These are phyloP conservation scores for Micromesistius poutassou DNA, from an alignment of 2,797 vertebrate genomes.

Conservation along the genomic window DNA sequence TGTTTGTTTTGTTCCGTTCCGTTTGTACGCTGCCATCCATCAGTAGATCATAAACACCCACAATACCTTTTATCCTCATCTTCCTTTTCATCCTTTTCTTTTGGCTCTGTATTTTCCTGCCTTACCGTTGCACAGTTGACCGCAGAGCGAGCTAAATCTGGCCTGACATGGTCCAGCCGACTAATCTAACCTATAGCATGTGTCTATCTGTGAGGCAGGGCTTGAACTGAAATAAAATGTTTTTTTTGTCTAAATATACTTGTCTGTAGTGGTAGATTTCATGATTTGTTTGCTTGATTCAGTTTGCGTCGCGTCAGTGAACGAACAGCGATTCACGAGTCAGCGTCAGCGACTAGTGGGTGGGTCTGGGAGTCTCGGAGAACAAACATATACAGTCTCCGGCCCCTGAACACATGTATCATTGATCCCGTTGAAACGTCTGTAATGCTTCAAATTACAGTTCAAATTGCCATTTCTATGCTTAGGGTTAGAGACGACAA, in stretches of 20 bases:
- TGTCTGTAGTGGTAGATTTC: too few relatives aligned
- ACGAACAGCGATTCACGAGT: too few relatives aligned
- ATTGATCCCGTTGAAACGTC: background rate
- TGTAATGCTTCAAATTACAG: background rate
- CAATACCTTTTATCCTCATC: conserved; percentile 34
- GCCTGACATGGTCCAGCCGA: background rate
- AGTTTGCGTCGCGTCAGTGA: too few relatives aligned
- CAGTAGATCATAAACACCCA: conserved; percentile 35
- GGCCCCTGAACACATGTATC: background rate
- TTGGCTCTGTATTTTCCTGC: conserved; percentile 4
- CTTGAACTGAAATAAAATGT: conserved; percentile 8
- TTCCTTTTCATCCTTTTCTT: background rate
- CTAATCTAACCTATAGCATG: background rate
- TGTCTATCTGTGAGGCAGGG: conserved; percentile 2
- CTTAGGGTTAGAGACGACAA: background rate
- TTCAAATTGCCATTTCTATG: background rate
- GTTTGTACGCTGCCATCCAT: conserved; percentile 31
- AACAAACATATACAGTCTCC: too few relatives aligned
- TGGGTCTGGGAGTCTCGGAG: too few relatives aligned
- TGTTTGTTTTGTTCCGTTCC: conserved; percentile 14
- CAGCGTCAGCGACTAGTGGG: too few relatives aligned
- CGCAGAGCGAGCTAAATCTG: background rate
- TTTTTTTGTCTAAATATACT: conserved; percentile 14
- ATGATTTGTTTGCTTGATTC: too few relatives aligned
- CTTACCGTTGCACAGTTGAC: background rate